These are phyloP conservation scores for Drosophila seclusa DNA, from an alignment of 2,888 invertebrate genomes.

Conservation along the genomic window DNA sequence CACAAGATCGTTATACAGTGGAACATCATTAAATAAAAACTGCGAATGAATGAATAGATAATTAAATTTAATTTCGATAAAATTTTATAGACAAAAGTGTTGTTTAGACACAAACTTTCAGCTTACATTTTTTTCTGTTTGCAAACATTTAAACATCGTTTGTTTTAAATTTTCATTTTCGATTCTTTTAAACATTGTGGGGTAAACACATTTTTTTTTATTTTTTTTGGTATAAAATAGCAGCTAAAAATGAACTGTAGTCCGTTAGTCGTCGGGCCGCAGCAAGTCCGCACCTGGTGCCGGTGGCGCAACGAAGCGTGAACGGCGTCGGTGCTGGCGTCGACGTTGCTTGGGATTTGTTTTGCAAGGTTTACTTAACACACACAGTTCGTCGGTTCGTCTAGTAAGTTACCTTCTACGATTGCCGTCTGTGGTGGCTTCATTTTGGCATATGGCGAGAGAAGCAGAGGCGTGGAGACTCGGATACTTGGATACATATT, in stretches of 20 bases:
- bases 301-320: slow-evolving; percentile 46
- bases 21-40: neutral
- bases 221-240: no score
- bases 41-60: no score
- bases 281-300: slow-evolving; percentile 33
- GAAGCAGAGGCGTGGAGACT: neutral
- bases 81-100: neutral
- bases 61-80: neutral
- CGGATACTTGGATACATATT: slow-evolving; percentile 64
- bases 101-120: neutral
- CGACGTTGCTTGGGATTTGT: slow-evolving; percentile 51
- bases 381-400: slow-evolving; percentile 59
- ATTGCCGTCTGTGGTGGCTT: slow-evolving; percentile 34
- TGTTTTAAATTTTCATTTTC: neutral
- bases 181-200: neutral
- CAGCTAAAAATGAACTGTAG: neutral
- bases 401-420: slow-evolving; percentile 56
- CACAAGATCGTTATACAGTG: neutral
- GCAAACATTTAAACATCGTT: no score
- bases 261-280: neutral
- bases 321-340: slow-evolving; percentile 26
- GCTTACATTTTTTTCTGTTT: neutral
- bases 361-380: slow-evolving; percentile 70
- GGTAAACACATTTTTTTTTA: neutral
- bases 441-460: slow-evolving; percentile 3